Evolutionary conservation across 35 echinoderm and acorn worm species (phyloP), one percentile per base, ranked within the genome.

Genomic region (Ptychodera flava): DNA sequence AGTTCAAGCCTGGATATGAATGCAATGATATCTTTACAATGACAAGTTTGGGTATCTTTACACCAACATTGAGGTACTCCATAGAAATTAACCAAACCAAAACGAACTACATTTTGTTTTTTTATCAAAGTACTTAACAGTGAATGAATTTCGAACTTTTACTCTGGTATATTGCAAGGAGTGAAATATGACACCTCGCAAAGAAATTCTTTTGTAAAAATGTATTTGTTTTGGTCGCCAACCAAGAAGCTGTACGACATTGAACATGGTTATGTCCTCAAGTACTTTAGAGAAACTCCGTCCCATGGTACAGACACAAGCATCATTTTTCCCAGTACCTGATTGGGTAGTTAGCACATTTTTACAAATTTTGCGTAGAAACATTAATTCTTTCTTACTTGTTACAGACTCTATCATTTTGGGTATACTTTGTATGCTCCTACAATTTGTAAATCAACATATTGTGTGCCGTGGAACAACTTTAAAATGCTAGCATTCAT

Each of bases 361-460:
- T 33, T 86, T 29, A 27, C 52, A 30, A 31, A 76, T 86, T 12
- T 16, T 86, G 36, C 52, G 28, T 1, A 86, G 77, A 2, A 6
- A 1, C 1, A 76, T 30, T 15, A 31, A 28, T 33, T 86, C 77
- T 86, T 36, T 76, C 29, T 86, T 36, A 78, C 1, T 16, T 16
- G 35, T 29, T 15, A 86, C 16, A 16, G 28, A 0, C 32, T 22
- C 2, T 1, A 86, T 86, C 84, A 86, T 75, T 28, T 86, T 36
- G 12, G 84, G 84, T 1, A 86, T 16, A 10, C 29, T 27, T 29
- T 86, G 84, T 1, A 76, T 75, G 84, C 37, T 76, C 84, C 77
- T 30, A 86, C 36, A 15, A 86, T 86, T 30, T 86, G 84, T 31
- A 86, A 16, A 78, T 86, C 84, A 86, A 86, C 84, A 76, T 86